Evolutionary conservation across 2,888 invertebrate genomes (phyloP).

Genomic region (Ceratothoa steindachneri): DNA sequence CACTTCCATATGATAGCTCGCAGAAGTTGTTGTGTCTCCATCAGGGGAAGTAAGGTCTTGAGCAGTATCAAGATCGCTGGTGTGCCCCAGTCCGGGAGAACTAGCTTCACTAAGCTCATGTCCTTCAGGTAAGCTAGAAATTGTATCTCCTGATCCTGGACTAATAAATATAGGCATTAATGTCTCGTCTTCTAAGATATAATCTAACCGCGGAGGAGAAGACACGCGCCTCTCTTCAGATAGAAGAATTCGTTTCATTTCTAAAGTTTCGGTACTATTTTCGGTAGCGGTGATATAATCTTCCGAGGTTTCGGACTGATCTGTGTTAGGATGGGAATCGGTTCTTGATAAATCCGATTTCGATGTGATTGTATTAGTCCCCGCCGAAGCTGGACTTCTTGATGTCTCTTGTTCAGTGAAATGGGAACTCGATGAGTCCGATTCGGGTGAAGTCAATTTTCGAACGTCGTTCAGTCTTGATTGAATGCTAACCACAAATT

Average conservation of each 20-base stretch:
- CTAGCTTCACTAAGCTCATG: conserved; percentile 35
- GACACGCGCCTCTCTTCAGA: conserved; percentile 43
- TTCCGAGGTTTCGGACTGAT: conserved; percentile 83
- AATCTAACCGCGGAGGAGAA: conserved; percentile 40
- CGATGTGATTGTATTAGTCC: conserved; percentile 40
- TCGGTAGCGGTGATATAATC: conserved; percentile 83
- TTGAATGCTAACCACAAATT: conserved; percentile 20
- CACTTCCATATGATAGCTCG: conserved; percentile 41
- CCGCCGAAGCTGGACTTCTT: conserved; percentile 44
- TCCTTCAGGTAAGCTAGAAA: conserved; percentile 4
- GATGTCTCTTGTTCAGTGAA: conserved; percentile 50
- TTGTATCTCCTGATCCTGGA: conserved; percentile 25
- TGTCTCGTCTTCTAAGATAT: conserved; percentile 40
- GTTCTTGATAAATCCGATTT: conserved; percentile 60
- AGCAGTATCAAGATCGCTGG: conserved; percentile 46
- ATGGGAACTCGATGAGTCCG: conserved; percentile 50
- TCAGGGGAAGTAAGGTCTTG: conserved; percentile 44
- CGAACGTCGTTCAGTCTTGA: conserved; percentile 22
- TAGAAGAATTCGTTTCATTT: conserved; percentile 18
- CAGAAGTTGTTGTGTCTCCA: conserved; percentile 40
- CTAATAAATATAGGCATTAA: conserved; percentile 35
- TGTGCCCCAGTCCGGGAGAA: conserved; percentile 22
- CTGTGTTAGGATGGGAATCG: conserved; percentile 64
- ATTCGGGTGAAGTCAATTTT: conserved; percentile 50
- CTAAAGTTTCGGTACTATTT: conserved; percentile 54